Conservation (phyloP, 2,797 vertebrate species). For the Nasua narica region DNA sequence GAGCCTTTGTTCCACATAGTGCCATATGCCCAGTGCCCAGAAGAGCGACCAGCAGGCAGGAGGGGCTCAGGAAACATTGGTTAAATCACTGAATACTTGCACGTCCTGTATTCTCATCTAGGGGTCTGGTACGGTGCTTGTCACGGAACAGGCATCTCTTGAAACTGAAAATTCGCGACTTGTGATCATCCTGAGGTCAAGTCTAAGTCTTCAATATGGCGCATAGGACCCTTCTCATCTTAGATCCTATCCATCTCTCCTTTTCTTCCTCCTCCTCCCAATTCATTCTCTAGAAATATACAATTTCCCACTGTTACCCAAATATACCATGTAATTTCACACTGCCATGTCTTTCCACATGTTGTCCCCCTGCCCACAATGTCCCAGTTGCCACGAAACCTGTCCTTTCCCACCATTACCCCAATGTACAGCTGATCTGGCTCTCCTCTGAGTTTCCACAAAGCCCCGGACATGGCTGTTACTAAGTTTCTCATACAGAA, state of each 20-base stretch:
- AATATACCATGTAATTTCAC: not conserved
- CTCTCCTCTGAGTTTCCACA: not conserved
- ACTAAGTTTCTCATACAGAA: not conserved
- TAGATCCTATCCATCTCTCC: not conserved
- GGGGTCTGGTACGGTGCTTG: not conserved
- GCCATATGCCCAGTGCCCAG: not conserved
- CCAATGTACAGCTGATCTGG: not conserved
- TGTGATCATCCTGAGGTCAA: not conserved
- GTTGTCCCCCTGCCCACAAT: not conserved
- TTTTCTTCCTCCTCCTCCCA: not conserved
- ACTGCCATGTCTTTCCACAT: not conserved
- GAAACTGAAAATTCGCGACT: not conserved
- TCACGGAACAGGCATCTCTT: accelerated
- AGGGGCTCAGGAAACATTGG: not conserved
- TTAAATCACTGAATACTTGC: not conserved
- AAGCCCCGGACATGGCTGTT: not conserved
- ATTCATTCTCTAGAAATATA: not conserved
- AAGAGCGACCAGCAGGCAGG: accelerated
- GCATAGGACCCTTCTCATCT: accelerated
- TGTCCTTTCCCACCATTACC: not conserved
- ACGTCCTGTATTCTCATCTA: not conserved
- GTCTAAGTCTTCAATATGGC: not conserved
- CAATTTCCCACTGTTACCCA: not conserved
- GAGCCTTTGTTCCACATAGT: not conserved
- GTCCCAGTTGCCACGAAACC: not conserved